These are phyloP conservation scores for Neotoxoptera formosana DNA, from an alignment of 1,140 invertebrate species.

Conservation along the genomic window DNA sequence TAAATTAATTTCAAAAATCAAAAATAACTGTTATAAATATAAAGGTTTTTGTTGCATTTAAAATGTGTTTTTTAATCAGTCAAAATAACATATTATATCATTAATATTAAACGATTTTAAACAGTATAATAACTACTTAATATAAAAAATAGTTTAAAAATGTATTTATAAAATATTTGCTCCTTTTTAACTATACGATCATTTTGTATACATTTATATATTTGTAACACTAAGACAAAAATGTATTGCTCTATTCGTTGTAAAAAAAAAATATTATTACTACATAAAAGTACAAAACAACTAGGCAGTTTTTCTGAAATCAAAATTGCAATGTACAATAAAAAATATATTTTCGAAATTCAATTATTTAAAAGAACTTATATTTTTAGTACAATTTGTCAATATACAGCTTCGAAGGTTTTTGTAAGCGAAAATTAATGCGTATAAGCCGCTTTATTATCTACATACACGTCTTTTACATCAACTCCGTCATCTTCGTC, in stretches of 20 bases:
- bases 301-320: neutral
- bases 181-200: neutral
- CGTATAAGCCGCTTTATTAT: neutral
- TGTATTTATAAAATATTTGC: slow-evolving; percentile 8
- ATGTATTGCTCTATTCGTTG: neutral
- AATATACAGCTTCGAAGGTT: neutral
- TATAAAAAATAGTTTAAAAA: slow-evolving; percentile 27
- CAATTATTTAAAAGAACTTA: neutral
- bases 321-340: neutral
- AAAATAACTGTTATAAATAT: neutral
- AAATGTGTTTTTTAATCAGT: neutral
- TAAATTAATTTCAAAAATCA: neutral
- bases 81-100: neutral
- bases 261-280: neutral
- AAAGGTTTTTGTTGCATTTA: neutral
- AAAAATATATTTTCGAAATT: neutral
- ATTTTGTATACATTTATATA: slow-evolving; percentile 60
- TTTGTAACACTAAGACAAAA: slow-evolving; percentile 1
- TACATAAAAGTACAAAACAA: neutral
- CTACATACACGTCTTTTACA: slow-evolving; percentile 26
- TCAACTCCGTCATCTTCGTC: slow-evolving; percentile 66
- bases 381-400: neutral
- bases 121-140: neutral
- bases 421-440: neutral
- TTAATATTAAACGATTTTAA: slow-evolving; percentile 24